Evolutionary conservation across 2,113 vertebrate genomes (phyloP).

Genomic region (Nibea albiflora): DNA sequence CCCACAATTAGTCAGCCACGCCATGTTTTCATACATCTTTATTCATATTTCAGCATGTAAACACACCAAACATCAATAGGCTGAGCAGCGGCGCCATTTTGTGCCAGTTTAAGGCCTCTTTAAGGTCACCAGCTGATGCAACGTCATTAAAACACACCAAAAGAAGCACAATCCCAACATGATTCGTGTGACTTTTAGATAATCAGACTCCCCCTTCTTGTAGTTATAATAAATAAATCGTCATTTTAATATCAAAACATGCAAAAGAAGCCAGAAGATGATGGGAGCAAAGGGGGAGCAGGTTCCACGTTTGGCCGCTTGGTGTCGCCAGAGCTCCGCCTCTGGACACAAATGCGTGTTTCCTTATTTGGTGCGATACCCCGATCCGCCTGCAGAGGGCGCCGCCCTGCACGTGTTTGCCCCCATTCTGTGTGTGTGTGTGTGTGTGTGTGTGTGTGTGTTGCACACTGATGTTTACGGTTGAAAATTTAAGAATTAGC

Average conservation of each 20-base stretch:
- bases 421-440: too few relatives aligned
- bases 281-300: background rate
- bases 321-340: conserved; percentile 61
- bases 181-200: too few relatives aligned
- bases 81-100: fast-evolving
- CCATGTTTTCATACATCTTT: background rate
- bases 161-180: too few relatives aligned
- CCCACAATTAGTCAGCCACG: background rate
- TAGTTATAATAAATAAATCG: too few relatives aligned
- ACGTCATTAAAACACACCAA: too few relatives aligned
- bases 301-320: conserved; percentile 53
- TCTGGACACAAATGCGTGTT: conserved; percentile 52
- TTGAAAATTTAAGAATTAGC: background rate
- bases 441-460: background rate
- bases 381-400: conserved; percentile 41
- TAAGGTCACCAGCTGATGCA: too few relatives aligned
- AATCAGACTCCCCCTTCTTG: background rate
- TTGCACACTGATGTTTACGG: background rate
- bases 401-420: conserved; percentile 36
- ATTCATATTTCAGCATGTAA: conserved; percentile 2
- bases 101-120: too few relatives aligned
- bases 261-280: conserved; percentile 25
- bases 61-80: background rate
- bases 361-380: background rate
- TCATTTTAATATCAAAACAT: conserved; percentile 21